Percentiles rank a stretch among this genome's conserved stretches.
Conservation (phyloP, 2,797 vertebrate genomes). For the Danio kyathit region DNA sequence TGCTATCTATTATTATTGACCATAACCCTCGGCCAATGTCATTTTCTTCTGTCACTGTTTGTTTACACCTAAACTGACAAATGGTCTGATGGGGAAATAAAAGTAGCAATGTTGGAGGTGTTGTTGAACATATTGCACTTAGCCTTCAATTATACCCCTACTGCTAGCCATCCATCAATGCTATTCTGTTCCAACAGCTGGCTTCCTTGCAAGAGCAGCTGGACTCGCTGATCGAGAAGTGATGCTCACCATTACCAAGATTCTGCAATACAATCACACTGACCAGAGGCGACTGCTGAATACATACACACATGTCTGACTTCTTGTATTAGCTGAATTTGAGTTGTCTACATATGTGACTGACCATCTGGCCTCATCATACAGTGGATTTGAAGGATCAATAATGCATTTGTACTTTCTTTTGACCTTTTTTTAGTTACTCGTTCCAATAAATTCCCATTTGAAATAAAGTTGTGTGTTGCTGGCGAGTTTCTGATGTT, state of each 20-base stretch:
- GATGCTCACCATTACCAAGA: conserved; percentile 69
- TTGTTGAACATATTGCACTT: conserved; percentile 76
- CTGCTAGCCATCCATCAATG: conserved; percentile 71
- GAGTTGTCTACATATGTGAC: neutral
- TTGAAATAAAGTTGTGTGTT: conserved; percentile 19
- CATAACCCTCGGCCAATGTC: neutral
- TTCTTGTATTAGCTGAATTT: neutral
- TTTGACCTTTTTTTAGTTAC: neutral
- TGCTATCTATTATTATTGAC: conserved; percentile 1
- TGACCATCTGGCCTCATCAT: neutral
- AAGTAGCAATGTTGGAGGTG: conserved; percentile 66
- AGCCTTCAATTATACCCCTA: conserved; percentile 70
- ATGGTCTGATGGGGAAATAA: conserved; percentile 52
- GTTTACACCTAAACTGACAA: conserved; percentile 66
- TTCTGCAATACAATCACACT: conserved; percentile 71
- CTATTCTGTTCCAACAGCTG: conserved; percentile 80
- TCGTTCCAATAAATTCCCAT: neutral
- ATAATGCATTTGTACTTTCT: neutral
- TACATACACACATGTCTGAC: neutral
- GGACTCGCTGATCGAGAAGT: conserved; percentile 85
- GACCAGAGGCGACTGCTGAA: conserved; percentile 32
- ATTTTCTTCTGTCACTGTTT: conserved; percentile 55
- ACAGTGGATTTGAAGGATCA: neutral
- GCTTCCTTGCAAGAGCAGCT: conserved; percentile 86
- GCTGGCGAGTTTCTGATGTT: neutral